These are phyloP conservation scores for Pachyuromys duprasi DNA, from an alignment of 2,797 vertebrate species.

Conservation along the genomic window DNA sequence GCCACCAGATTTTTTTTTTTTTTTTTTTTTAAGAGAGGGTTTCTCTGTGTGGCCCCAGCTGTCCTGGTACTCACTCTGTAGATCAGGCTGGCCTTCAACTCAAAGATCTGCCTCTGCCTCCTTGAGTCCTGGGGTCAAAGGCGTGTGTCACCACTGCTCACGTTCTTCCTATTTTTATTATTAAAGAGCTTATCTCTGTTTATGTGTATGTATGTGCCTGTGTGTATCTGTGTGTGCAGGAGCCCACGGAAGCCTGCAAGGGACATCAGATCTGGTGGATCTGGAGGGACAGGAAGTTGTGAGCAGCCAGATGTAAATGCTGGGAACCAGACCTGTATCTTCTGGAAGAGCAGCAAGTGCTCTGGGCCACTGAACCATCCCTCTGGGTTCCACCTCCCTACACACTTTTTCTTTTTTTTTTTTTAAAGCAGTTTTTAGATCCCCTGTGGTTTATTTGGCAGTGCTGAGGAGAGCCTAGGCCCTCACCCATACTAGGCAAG, in stretches of 20 bases:
- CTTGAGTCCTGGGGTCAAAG: neutral
- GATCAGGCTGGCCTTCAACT: neutral
- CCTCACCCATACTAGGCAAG: neutral
- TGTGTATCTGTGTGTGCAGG: neutral
- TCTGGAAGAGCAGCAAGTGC: neutral
- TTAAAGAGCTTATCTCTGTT: neutral
- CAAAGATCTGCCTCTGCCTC: too few species aligned
- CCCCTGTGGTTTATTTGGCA: neutral
- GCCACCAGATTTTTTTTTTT: neutral
- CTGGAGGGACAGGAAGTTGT: neutral
- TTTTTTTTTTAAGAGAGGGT: neutral
- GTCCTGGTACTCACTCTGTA: neutral
- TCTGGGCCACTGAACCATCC: neutral
- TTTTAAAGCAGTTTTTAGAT: neutral
- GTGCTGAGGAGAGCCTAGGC: neutral
- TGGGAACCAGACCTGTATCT: neutral
- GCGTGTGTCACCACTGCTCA: neutral
- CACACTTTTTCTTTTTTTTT: neutral
- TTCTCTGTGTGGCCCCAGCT: neutral
- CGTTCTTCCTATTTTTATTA: neutral
- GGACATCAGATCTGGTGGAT: neutral
- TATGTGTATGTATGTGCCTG: neutral
- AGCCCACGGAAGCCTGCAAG: neutral
- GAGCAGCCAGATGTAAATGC: neutral
- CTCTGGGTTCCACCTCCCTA: neutral